Conservation (phyloP, 2,113 vertebrate species). For the Chlorocebus sabaeus region DNA sequence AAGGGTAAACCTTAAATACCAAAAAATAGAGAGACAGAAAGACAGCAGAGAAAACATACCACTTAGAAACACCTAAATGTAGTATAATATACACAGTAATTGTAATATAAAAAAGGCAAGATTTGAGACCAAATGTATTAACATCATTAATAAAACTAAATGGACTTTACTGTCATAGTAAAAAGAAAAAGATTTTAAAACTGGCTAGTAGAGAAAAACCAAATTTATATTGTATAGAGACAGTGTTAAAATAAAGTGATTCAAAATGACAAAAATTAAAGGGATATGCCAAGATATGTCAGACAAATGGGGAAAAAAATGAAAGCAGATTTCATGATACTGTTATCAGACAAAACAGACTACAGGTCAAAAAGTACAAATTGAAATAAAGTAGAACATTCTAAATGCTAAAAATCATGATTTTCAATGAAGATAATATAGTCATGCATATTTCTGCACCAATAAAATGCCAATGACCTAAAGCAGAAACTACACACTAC, state of each 20-base stretch:
- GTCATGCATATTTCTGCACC: neutral
- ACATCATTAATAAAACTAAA: slow-evolving; percentile 1
- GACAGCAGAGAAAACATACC: neutral
- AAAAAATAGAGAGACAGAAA: neutral
- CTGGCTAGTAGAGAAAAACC: neutral
- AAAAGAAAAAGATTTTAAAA: neutral
- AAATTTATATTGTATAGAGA: neutral
- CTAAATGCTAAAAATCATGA: neutral
- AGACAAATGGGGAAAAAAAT: neutral
- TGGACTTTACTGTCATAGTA: neutral
- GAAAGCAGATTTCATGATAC: neutral
- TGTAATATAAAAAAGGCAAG: neutral
- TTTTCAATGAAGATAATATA: neutral
- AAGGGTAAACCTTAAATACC: neutral
- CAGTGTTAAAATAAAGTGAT: neutral
- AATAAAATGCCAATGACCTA: neutral
- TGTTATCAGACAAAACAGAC: neutral
- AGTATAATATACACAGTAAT: neutral
- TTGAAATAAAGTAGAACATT: neutral
- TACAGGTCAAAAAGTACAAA: neutral
- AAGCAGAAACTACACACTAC: neutral
- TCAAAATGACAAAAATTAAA: neutral
- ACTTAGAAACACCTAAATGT: neutral
- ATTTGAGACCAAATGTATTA: neutral
- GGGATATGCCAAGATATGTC: neutral